These are phyloP conservation scores for Papilio machaon DNA, from an alignment of 1,140 invertebrate species.

Conservation along the genomic window DNA sequence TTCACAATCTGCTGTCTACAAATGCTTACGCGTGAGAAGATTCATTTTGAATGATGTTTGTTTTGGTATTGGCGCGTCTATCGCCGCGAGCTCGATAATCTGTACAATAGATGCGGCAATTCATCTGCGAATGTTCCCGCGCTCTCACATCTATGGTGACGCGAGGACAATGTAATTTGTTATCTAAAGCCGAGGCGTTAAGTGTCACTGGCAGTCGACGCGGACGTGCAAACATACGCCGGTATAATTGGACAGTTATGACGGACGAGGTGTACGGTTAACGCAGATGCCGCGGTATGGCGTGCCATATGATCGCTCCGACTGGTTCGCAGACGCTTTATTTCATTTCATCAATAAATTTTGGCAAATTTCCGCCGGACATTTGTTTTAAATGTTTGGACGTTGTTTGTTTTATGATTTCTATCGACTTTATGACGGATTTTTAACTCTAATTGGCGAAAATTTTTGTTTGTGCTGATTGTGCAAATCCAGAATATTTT, in stretches of 20 bases:
- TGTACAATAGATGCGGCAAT: constrained; percentile 27
- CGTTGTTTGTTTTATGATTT: constrained; percentile 30
- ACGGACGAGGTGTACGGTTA: constrained; percentile 30
- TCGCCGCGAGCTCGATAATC: constrained; percentile 30
- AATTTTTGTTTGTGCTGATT: background rate
- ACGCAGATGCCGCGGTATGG: constrained; percentile 8
- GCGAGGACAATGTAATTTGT: constrained; percentile 32
- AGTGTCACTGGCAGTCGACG: background rate
- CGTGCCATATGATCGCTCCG: background rate
- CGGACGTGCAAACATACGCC: background rate
- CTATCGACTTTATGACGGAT: constrained; percentile 23
- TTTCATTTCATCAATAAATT: constrained; percentile 34
- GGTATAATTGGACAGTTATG: constrained; percentile 24
- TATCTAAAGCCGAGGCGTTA: constrained; percentile 32
- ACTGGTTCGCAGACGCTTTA: constrained; percentile 12
- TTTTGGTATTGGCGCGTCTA: constrained; percentile 20
- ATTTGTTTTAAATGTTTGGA: constrained; percentile 30
- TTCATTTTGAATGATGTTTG: constrained; percentile 29
- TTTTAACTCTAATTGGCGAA: constrained; percentile 34
- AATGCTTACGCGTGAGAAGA: constrained; percentile 24
- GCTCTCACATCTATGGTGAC: background rate
- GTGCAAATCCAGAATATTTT: background rate
- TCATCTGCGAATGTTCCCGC: constrained; percentile 18
- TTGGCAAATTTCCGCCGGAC: background rate
- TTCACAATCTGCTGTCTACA: constrained; percentile 34